Base-by-base conservation (phyloP, 2,888 invertebrate genomes). In the Drosophila kambysellisi region DNA sequence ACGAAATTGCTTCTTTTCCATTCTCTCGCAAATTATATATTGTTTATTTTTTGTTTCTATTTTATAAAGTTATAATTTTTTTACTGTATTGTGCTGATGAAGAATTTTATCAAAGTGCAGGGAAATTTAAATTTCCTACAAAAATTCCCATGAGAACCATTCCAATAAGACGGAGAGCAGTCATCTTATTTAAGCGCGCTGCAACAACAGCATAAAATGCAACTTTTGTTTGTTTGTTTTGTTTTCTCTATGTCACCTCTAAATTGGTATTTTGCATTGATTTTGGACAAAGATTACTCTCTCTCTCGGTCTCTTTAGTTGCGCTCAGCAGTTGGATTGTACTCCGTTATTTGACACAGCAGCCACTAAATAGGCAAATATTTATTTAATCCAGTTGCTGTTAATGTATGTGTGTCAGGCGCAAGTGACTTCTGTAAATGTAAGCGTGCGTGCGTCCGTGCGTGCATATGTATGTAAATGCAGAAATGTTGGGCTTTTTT, bases 1-100 rank as follows among this genome's bases (percentile, higher is more conserved):
- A 37, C 51, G 41, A 59, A 48, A 53, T 70, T 43, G 39, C 15
- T 41, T 52, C 8, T 33, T 50, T 41, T 53, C 37, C 8, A 48
- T 66, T 59, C 46, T 37, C 11, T 56, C 20, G 33, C 48, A 35
- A n/a, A n/a, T 43, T 25, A 17, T 17, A 4, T 39, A 17, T 15
- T 48, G 17, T 25, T 25, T 25, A 25, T 25, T 25, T 25, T 25
- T 25, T 25, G 41, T 43, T 43, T 20, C 11, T 43, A 43, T 43
- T 20, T 43, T n/a, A 43, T 5, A 20, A 41, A 41, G 5, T 11
- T 0, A 0, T n/a, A 0, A 9, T 11, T 11, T 20, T 37, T 20
- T 20, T 20, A 11, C 11, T 20, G 46, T 25, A 4, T 15, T 46
- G 4, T 46, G 25, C 25, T 25, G 25, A 46, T 25, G 7, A 15